These are phyloP conservation scores for Falco berigora DNA, from an alignment of 2,797 vertebrate genomes.

Conservation along the genomic window DNA sequence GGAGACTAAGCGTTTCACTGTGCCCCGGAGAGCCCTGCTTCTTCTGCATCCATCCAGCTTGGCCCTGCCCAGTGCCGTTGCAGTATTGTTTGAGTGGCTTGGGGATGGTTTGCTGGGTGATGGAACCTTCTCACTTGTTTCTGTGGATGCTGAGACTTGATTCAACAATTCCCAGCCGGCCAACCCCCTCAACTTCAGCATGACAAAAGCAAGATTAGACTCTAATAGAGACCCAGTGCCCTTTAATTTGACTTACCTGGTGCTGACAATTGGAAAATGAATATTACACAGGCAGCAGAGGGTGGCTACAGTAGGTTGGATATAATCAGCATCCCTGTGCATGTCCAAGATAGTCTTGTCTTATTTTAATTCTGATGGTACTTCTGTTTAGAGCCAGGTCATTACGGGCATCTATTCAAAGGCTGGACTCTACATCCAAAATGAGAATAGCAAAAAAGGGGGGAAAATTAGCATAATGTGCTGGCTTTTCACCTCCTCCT, in stretches of 20 bases:
- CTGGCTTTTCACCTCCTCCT: slow-evolving; percentile 45
- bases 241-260: neutral
- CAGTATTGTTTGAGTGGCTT: neutral
- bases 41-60: neutral
- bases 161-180: neutral
- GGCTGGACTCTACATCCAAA: slow-evolving; percentile 35
- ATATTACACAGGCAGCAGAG: neutral
- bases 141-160: neutral
- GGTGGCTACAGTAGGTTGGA: neutral
- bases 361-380: slow-evolving; percentile 62
- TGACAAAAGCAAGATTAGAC: neutral
- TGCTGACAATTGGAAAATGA: slow-evolving; percentile 7
- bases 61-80: neutral
- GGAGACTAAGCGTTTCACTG: neutral
- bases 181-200: neutral
- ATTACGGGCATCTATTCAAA: slow-evolving; percentile 68
- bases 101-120: neutral
- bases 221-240: neutral
- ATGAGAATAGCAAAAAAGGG: slow-evolving; percentile 47
- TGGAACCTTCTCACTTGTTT: neutral
- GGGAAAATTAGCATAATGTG: slow-evolving; percentile 25
- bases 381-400: slow-evolving; percentile 66
- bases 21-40: neutral
- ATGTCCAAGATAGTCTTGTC: neutral
- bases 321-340: slow-evolving; percentile 11